Evolutionary conservation across 2,113 vertebrate species (phyloP), one percentile per base, ranked within the genome.

Genomic region (Uropsilus gracilis): DNA sequence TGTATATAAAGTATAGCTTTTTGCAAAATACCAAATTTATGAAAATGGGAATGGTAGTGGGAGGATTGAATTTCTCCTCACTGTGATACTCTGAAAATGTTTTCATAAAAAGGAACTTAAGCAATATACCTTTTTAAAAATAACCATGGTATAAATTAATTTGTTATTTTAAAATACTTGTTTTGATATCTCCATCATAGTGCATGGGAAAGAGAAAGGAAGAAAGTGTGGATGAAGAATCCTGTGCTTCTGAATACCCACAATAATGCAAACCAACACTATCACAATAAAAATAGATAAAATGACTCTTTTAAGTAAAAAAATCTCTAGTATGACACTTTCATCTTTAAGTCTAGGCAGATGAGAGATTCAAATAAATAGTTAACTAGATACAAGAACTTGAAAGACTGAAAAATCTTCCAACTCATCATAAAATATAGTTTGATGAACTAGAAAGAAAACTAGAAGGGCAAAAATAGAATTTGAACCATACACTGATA

Each of bases 21-120:
- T 92, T 20, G 4, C 24, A 90, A 89, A 91, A 94, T 80, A 87
- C 10, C 44, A 85, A 90, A 81, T 81, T 93, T 75, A 44, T 28
- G 6, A 95, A 96, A 96, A 94, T 44, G 48, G 37, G 32, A 87
- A 80, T 17, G 3, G 10, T 80, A 71, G 39, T 84, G 4, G 34
- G 87, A 91, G 46, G 76, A 87, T 72, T 94, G 16, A 80, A 64
- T 90, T 91, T 94, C 34, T 94, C 39, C 42, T 94, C 81, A 87
- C 32, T 82, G 22, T 88, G 37, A 22, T 82, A 72, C 50, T 93
- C 92, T 72, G 22, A 94, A 96, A 86, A 86, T 34, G 18, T 81
- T 26, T 95, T 71, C 61, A 48, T 44, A 61, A 28, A 93, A 89
- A 96, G 53, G 10, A 16, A 94, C 50, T 71, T 89, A 91, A 92